Evolutionary conservation across 2,113 vertebrate species (phyloP), one percentile per base, ranked within the genome.

Genomic region (Hymenochirus boettgeri): DNA sequence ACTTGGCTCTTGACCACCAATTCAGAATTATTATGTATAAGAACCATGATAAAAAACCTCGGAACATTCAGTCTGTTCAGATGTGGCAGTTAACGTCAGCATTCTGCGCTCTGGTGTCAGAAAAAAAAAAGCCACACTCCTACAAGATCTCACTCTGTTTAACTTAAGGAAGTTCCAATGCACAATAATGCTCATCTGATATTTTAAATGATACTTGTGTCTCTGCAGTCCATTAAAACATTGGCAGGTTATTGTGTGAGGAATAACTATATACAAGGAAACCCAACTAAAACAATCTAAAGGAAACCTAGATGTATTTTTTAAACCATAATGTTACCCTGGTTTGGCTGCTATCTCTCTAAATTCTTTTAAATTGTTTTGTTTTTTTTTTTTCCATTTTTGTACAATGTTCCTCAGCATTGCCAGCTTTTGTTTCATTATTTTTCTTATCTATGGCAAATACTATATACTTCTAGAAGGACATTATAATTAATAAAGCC

Each of bases 51-150:
- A 48, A 26, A 64, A 63, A 39, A 17, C 74, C 82, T 63, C 63
- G 65, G 74, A 77, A 73, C 62, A 71, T n/a, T 48, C 69, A 75
- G 19, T 71, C 17, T 31, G 52, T 59, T 81, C 66, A 78, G 74
- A 74, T 62, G 63, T 35, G 71, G 63, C 62, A 61, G 66, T 58
- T 47, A 70, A 72, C 42, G 2, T 79, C 76, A 79, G 73, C 64
- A 54, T 76, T 72, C 75, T 79, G 73, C 67, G 70, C 39, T 82
- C 78, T 70, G 83, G 79, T 83, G 79, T 79, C 67, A 26, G 59
- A 74, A 47, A 65, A 59, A 19, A 75, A n/a, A n/a, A n/a, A n/a
- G 63, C 57, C 54, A 53, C 15, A 17, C 76, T 74, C 15, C 60
- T 77, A 77, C 75, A 73, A 79, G 70, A 57, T 77, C 27, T 62